These are phyloP conservation scores for Forficula auricularia DNA, from an alignment of 1,140 invertebrate genomes.

Conservation along the genomic window DNA sequence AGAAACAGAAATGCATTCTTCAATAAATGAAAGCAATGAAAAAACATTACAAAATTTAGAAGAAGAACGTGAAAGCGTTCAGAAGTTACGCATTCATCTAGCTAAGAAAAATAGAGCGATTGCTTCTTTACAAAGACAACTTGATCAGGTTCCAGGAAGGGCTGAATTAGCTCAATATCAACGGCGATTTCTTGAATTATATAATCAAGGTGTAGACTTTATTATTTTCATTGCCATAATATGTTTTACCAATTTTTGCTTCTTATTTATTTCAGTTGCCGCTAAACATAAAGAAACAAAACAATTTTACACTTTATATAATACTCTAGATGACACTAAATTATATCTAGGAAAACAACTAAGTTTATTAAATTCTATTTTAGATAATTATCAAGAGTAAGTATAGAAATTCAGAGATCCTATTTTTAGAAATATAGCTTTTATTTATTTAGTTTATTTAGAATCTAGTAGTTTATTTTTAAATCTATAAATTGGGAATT, in stretches of 20 bases:
- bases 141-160: constrained; percentile 80
- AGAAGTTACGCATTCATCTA: constrained; percentile 38
- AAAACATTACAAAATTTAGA: constrained; percentile 32
- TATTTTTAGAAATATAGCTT: constrained; percentile 5
- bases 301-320: constrained; percentile 91
- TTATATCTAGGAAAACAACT: constrained; percentile 83
- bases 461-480: constrained; percentile 7
- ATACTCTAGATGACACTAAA: constrained; percentile 86
- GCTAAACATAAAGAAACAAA: constrained; percentile 91
- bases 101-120: constrained; percentile 72
- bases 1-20: constrained; percentile 21
- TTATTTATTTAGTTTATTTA: neutral
- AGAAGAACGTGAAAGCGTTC: constrained; percentile 37
- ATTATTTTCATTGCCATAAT: constrained; percentile 5
- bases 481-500: too few species aligned
- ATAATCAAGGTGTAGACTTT: constrained; percentile 65
- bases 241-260: neutral
- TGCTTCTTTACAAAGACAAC: constrained; percentile 51
- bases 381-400: constrained; percentile 82
- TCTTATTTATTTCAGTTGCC: constrained; percentile 48
- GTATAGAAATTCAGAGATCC: constrained; percentile 28
- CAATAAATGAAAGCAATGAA: constrained; percentile 20
- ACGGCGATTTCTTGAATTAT: constrained; percentile 83
- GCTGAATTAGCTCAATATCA: constrained; percentile 91
- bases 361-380: constrained; percentile 78